These are phyloP conservation scores for Pygoscelis antarcticus DNA, from an alignment of 2,113 vertebrate species.

Conservation along the genomic window DNA sequence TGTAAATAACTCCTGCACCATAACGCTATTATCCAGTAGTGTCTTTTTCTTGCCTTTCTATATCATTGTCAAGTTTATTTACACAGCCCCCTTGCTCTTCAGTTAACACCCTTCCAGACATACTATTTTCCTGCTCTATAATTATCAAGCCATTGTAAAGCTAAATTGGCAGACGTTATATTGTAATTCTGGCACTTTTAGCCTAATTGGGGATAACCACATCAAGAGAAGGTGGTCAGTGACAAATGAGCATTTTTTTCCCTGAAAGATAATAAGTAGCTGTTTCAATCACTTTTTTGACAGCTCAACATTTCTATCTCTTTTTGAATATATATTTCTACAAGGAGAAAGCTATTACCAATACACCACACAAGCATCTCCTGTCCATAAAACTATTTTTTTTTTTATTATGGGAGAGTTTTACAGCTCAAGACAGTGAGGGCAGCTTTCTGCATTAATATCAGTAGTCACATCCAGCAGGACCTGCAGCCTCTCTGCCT, in stretches of 20 bases:
- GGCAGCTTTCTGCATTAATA: background rate
- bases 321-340: slow-evolving; percentile 19
- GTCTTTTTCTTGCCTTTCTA: slow-evolving; percentile 57
- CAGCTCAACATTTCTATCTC: slow-evolving; percentile 11
- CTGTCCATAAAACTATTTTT: background rate
- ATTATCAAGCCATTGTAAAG: slow-evolving; percentile 60
- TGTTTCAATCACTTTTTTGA: slow-evolving; percentile 43
- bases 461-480: background rate
- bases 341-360: slow-evolving; percentile 27
- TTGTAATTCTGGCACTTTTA: slow-evolving; percentile 49
- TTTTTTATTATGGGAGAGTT: background rate
- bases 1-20: slow-evolving; percentile 33
- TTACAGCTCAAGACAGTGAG: background rate
- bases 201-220: slow-evolving; percentile 45
- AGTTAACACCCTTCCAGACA: slow-evolving; percentile 21
- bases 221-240: slow-evolving; percentile 3
- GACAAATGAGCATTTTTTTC: slow-evolving; percentile 22
- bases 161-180: slow-evolving; percentile 38
- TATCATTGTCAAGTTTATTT: slow-evolving; percentile 48
- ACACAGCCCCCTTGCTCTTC: background rate
- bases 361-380: background rate
- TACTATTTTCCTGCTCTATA: slow-evolving; percentile 43
- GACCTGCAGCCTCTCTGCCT: background rate
- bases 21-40: slow-evolving; percentile 41
- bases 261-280: slow-evolving; percentile 40